phyloP scores from a whole-genome alignment of 1,140 invertebrate genomes.

The Dinoponera quadriceps region DNA sequence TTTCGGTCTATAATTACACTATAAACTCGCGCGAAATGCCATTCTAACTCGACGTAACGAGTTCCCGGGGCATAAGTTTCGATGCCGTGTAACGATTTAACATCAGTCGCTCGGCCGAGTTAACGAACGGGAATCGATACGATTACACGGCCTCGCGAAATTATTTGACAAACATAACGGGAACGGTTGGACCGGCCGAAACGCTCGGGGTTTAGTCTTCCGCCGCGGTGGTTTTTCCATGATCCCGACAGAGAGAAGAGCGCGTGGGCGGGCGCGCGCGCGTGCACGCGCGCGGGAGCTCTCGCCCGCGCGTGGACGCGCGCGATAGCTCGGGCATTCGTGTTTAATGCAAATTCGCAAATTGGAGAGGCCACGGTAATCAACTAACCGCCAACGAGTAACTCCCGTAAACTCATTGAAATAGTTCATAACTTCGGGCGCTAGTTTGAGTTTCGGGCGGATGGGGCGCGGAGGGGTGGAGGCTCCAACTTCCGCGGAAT shows the following conservation, averaged over 20 bases:
- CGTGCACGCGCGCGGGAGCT: conserved; percentile 63
- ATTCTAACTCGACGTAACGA: conserved; percentile 45
- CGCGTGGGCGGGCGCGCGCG: not conserved
- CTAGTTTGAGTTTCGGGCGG: conserved; percentile 73
- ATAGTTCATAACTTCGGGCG: conserved; percentile 80
- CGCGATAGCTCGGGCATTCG: conserved; percentile 65
- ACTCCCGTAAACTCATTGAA: conserved; percentile 81
- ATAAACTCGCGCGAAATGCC: conserved; percentile 46
- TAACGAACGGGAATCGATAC: conserved; percentile 55
- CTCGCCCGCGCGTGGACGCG: conserved; percentile 48
- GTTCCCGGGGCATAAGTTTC: conserved; percentile 52
- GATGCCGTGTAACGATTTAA: conserved; percentile 38
- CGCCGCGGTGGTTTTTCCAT: conserved; percentile 20
- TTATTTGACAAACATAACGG: conserved; percentile 42
- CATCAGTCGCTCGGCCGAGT: conserved; percentile 43
- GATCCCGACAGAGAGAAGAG: conserved; percentile 39
- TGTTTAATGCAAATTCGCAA: conserved; percentile 79
- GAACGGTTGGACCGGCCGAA: no score
- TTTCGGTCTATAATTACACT: conserved; percentile 27
- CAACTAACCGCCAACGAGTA: conserved; percentile 78
- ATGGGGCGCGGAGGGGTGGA: not conserved
- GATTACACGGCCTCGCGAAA: conserved; percentile 57
- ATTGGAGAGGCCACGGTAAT: conserved; percentile 77
- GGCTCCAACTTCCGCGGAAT: conserved; percentile 70
- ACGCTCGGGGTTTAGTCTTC: conserved; percentile 28